Percentiles rank a stretch among this genome's conserved stretches.
Conservation (phyloP, 2,797 vertebrate species). For the Acrocephalus scirpaceus region DNA sequence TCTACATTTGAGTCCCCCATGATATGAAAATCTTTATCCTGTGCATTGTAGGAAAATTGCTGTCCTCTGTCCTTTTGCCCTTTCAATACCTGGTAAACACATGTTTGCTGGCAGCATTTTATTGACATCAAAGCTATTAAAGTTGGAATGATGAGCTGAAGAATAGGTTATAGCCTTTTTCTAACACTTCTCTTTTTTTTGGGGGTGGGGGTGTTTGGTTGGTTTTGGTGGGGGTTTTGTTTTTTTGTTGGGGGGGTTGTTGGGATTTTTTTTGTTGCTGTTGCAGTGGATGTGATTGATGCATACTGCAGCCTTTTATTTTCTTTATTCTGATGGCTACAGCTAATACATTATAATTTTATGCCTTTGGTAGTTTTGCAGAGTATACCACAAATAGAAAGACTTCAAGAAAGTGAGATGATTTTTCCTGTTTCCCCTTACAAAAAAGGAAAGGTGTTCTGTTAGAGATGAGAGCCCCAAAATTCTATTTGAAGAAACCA, state of each 20-base stretch:
- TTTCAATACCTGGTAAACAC: not conserved
- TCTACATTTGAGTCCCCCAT: not conserved
- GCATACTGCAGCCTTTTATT: not conserved
- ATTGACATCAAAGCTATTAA: not conserved
- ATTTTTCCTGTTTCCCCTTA: fast-evolving
- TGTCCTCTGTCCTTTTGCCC: not conserved
- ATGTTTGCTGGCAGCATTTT: not conserved
- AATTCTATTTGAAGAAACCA: not conserved
- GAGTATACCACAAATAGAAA: not conserved
- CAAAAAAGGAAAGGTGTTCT: not conserved
- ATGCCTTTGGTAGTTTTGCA: not conserved
- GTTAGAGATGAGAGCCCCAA: not conserved
- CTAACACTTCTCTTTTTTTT: not conserved
- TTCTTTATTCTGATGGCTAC: not conserved
- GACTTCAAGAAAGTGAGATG: not conserved
- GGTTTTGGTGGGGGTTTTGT: not conserved
- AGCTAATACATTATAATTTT: not conserved
- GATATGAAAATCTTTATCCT: not conserved
- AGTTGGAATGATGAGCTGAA: not conserved
- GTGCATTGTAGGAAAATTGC: not conserved
- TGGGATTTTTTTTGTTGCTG: not conserved
- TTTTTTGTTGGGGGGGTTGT: too few species aligned
- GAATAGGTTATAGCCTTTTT: not conserved
- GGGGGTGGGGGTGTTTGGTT: not conserved
- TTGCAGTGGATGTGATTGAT: not conserved